A percentile compares a stretch with the other conserved stretches of the same genome.
These are phyloP conservation scores for Nanger granti DNA, from an alignment of 2,113 vertebrate genomes.

Conservation along the genomic window DNA sequence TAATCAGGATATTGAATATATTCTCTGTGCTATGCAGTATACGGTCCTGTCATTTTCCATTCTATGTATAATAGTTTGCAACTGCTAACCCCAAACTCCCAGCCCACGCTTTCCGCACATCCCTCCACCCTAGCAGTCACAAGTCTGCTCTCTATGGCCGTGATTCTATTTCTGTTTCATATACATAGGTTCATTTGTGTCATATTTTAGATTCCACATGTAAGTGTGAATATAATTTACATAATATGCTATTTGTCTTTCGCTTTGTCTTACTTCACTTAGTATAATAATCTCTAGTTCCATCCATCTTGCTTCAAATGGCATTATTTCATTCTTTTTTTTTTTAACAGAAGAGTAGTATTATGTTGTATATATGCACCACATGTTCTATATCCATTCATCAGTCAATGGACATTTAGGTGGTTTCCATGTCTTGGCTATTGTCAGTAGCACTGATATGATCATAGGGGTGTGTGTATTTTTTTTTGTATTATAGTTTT, in stretches of 20 bases:
- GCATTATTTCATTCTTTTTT: background rate
- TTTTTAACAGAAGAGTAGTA: background rate
- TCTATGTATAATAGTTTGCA: background rate
- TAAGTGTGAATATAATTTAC: no score
- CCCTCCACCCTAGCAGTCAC: background rate
- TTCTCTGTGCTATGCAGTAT: background rate
- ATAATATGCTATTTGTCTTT: background rate
- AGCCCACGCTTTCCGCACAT: background rate
- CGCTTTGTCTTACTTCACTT: background rate
- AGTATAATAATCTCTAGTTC: background rate
- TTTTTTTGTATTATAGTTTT: background rate
- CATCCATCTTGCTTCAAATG: background rate
- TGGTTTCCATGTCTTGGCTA: background rate
- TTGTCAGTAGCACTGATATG: background rate
- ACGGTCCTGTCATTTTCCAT: background rate
- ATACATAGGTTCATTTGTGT: background rate
- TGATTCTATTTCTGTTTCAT: background rate
- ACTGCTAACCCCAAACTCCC: background rate
- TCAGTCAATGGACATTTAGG: background rate
- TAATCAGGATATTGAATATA: background rate
- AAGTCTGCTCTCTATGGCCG: background rate
- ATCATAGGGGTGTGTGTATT: background rate
- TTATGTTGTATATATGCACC: background rate
- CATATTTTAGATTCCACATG: background rate
- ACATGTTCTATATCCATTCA: background rate